Evolutionary conservation across 2,113 vertebrate species (phyloP).

Genomic region (Perca fluviatilis): DNA sequence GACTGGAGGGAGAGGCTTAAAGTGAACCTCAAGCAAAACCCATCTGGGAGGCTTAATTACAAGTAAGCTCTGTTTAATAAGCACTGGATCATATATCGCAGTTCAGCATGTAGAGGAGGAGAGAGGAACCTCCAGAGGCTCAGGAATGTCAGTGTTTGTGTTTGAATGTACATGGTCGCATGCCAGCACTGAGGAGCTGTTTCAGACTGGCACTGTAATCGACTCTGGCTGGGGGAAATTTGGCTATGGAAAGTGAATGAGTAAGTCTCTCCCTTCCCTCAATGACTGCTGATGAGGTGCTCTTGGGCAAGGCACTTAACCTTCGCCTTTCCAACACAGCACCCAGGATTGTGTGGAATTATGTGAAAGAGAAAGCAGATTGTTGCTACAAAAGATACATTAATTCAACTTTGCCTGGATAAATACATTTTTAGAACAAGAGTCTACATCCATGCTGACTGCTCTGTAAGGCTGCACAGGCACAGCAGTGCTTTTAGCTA

Average conservation of each 20-base stretch:
- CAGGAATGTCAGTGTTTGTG: slow-evolving; percentile 69
- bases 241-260: slow-evolving; percentile 34
- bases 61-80: slow-evolving; percentile 79
- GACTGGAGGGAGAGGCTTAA: slow-evolving; percentile 50
- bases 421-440: neutral
- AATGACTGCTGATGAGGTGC: slow-evolving; percentile 47
- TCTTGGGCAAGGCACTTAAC: slow-evolving; percentile 46
- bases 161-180: slow-evolving; percentile 42
- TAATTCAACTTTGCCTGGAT: neutral
- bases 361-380: neutral
- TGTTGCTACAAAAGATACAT: neutral
- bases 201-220: slow-evolving; percentile 43
- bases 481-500: too few relatives aligned
- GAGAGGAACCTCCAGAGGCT: slow-evolving; percentile 68
- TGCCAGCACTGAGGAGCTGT: slow-evolving; percentile 47
- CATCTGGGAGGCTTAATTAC: slow-evolving; percentile 78
- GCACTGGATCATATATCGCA: slow-evolving; percentile 67
- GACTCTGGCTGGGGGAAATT: slow-evolving; percentile 34
- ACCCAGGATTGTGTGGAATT: neutral
- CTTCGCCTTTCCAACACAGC: neutral
- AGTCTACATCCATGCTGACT: too few relatives aligned
- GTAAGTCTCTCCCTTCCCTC: slow-evolving; percentile 40
- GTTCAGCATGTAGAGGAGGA: slow-evolving; percentile 45
- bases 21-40: slow-evolving; percentile 65
- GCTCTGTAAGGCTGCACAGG: too few relatives aligned